These are phyloP conservation scores for Datnioides undecimradiatus DNA, from an alignment of 2,113 vertebrate species.

Conservation along the genomic window DNA sequence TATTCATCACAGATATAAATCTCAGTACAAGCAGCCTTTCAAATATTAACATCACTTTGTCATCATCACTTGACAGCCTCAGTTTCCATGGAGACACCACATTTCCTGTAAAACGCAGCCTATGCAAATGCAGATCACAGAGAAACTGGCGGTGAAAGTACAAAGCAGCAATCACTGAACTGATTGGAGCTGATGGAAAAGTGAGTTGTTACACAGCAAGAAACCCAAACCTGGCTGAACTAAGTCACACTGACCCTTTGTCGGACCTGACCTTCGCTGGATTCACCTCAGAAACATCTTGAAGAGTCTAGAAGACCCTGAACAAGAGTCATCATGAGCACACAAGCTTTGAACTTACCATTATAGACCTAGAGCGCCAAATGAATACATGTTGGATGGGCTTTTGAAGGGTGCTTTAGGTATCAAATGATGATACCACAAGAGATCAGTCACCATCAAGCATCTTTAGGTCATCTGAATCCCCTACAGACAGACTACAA, in stretches of 20 bases:
- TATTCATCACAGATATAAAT: background rate
- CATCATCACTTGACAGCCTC: slow-evolving; percentile 56
- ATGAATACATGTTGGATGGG: background rate
- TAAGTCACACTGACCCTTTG: background rate
- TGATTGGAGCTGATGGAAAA: slow-evolving; percentile 1
- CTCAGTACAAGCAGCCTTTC: slow-evolving; percentile 8
- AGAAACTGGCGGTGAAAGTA: slow-evolving; percentile 23
- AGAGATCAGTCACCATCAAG: background rate
- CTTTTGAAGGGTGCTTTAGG: background rate
- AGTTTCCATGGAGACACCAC: slow-evolving; percentile 77
- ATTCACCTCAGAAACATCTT: background rate
- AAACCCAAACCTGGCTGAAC: background rate
- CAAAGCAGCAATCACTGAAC: slow-evolving; percentile 12
- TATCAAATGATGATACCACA: background rate
- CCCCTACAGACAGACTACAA: background rate
- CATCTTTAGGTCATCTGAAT: slow-evolving; percentile 17
- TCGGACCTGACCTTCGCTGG: background rate
- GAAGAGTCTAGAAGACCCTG: background rate
- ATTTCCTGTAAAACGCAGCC: slow-evolving; percentile 38
- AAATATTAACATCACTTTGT: slow-evolving; percentile 55
- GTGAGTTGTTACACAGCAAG: background rate
- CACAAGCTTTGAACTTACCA: background rate
- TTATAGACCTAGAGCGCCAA: background rate
- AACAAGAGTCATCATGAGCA: background rate
- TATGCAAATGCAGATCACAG: slow-evolving; percentile 49